A percentile compares a stretch with the other conserved stretches of the same genome.
These are phyloP conservation scores for Staurois parvus DNA, from an alignment of 2,797 vertebrate genomes.

Conservation along the genomic window DNA sequence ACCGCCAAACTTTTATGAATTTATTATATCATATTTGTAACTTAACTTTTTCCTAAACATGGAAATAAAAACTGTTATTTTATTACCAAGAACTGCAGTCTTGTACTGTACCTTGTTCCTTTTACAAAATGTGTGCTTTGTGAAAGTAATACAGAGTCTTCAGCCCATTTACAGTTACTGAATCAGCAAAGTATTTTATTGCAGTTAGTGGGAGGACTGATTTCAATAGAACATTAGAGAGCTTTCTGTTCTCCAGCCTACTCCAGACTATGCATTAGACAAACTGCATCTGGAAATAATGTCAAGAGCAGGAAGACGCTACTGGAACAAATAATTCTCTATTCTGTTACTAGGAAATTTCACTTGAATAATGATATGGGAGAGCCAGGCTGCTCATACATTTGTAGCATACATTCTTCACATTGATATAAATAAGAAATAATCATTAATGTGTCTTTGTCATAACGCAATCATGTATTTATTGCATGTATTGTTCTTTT, in stretches of 20 bases:
- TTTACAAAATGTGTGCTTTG: not conserved
- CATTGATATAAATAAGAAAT: not conserved
- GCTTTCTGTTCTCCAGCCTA: slow-evolving; percentile 34
- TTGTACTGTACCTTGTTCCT: not conserved
- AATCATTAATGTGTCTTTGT: not conserved
- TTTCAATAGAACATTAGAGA: slow-evolving; percentile 31
- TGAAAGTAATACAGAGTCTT: not conserved
- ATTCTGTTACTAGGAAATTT: slow-evolving; percentile 32
- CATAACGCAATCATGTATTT: not conserved
- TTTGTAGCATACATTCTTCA: not conserved
- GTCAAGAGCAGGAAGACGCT: slow-evolving; percentile 50
- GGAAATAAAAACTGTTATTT: not conserved
- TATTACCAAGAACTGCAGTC: not conserved
- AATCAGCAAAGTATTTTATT: slow-evolving; percentile 38
- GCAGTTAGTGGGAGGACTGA: slow-evolving; percentile 26
- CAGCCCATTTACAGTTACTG: slow-evolving; percentile 10
- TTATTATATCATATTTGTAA: too few species aligned
- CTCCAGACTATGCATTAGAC: slow-evolving; percentile 48
- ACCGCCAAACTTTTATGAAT: too few species aligned
- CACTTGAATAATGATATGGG: not conserved
- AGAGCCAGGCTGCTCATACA: not conserved
- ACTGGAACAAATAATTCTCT: slow-evolving; percentile 53
- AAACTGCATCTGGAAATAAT: slow-evolving; percentile 58
- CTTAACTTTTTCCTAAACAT: not conserved
- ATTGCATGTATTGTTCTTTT: too few species aligned